phyloP scores from a whole-genome alignment of 1,140 invertebrate genomes.

The Anthonomus grandis region DNA sequence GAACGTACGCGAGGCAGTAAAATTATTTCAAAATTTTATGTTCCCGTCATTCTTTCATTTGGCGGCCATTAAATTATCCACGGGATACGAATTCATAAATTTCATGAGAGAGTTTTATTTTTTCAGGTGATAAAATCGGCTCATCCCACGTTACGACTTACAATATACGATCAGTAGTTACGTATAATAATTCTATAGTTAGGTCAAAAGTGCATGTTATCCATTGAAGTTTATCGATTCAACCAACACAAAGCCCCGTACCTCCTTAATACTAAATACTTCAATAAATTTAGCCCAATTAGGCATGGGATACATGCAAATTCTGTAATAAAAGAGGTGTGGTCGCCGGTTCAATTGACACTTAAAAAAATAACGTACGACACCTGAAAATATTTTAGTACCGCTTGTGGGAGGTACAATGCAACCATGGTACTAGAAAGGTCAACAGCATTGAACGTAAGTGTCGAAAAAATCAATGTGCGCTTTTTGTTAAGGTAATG shows the following conservation, averaged over 20 bases:
- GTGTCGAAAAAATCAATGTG: background rate
- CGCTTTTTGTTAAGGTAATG: background rate
- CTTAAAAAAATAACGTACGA: too few species aligned
- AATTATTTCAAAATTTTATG: constrained; percentile 6
- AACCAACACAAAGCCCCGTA: background rate
- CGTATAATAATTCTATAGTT: background rate
- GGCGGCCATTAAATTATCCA: background rate
- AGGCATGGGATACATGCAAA: background rate
- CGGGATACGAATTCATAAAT: background rate
- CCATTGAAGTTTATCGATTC: background rate
- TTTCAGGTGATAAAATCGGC: background rate
- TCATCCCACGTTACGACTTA: background rate
- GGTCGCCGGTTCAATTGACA: background rate
- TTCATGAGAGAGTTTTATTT: background rate
- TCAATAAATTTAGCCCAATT: background rate
- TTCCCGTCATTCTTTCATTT: background rate
- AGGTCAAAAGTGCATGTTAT: background rate
- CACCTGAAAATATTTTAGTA: too few species aligned
- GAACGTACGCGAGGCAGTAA: constrained; percentile 2
- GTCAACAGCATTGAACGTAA: background rate
- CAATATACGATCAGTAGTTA: background rate
- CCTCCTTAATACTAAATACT: background rate
- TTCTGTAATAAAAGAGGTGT: background rate
- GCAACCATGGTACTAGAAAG: background rate
- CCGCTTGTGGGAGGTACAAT: background rate